Percentiles rank a stretch among this genome's conserved stretches.
Conservation (phyloP, 2,113 vertebrate species). For the Phocoena sinus region DNA sequence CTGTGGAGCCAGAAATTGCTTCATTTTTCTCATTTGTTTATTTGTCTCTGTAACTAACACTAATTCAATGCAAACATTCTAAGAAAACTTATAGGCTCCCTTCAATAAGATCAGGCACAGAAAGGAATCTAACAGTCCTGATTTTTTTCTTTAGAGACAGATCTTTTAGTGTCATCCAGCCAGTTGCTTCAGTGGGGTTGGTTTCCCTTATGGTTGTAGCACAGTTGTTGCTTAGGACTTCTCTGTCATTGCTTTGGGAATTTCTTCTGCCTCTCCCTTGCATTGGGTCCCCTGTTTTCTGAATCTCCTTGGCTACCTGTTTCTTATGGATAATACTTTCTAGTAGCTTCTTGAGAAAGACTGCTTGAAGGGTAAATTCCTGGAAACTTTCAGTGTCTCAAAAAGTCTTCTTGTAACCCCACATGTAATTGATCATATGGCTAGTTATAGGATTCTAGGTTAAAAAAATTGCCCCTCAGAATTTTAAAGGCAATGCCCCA, state of each 20-base stretch:
- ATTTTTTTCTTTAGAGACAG: not conserved
- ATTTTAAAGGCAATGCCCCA: not conserved
- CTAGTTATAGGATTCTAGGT: not conserved
- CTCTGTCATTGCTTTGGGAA: not conserved
- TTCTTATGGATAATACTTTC: not conserved
- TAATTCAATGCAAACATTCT: not conserved
- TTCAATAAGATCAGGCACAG: not conserved
- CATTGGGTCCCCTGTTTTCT: not conserved
- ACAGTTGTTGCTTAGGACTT: not conserved
- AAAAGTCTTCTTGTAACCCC: not conserved
- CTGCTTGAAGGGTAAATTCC: not conserved
- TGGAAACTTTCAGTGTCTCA: not conserved
- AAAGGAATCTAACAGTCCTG: not conserved
- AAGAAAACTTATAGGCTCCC: not conserved
- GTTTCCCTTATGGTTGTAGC: not conserved
- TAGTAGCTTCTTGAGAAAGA: not conserved
- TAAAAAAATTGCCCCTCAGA: not conserved
- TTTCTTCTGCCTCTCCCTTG: not conserved
- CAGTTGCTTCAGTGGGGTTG: not conserved
- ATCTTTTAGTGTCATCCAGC: not conserved
- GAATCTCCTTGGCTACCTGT: not conserved
- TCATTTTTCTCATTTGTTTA: not conserved
- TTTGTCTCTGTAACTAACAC: not conserved
- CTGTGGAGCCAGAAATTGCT: not conserved
- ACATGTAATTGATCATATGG: not conserved